Evolutionary conservation across 2,797 vertebrate species (phyloP), one percentile per base, ranked within the genome.

Genomic region (Sebastes minor): DNA sequence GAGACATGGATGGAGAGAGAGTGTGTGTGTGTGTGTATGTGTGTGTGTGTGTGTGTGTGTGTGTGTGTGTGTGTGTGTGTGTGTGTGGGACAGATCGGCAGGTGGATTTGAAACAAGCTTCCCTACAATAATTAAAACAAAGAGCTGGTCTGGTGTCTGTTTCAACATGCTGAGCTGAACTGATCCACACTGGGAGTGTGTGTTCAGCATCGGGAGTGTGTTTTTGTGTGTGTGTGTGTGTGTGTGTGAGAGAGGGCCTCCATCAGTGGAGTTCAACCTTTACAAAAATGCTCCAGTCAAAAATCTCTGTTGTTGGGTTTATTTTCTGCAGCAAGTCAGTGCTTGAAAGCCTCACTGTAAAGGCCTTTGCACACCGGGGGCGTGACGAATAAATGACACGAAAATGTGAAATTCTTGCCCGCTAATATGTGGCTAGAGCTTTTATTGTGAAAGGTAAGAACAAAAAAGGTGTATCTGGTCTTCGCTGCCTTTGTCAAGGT

Each of bases 81-180:
- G 69, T 23, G 74, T 7, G 53, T 20, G 4, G 56, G 68, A 16
- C 4, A 49, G 74, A 84, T 18, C 74, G 85, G 59, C 85, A 90
- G 79, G 62, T 82, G 79, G 77, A 83, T 81, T 75, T 71, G 79
- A 75, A 73, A 74, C 46, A 25, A 80, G 62, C 79, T 65, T 76
- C 8, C n/a, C 23, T 25, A 70, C 67, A 74, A 83, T 77, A 76
- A 81, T 77, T 78, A 79, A 81, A 87, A 88, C 79, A 88, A 87
- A 82, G 79, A 72, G 71, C 49, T 52, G 42, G 76, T 53, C 80
- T 73, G 69, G 85, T 76, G 74, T 89, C 71, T 78, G 75, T 89
- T 85, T 83, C 70, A 77, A 80, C 67, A 69, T 9, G 65, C 80
- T 75, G 80, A 77, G 78, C 75, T 66, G 67, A 80, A 35, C 66